These are phyloP conservation scores for Elephas maximus DNA, from an alignment of 2,113 vertebrate genomes.

Conservation along the genomic window DNA sequence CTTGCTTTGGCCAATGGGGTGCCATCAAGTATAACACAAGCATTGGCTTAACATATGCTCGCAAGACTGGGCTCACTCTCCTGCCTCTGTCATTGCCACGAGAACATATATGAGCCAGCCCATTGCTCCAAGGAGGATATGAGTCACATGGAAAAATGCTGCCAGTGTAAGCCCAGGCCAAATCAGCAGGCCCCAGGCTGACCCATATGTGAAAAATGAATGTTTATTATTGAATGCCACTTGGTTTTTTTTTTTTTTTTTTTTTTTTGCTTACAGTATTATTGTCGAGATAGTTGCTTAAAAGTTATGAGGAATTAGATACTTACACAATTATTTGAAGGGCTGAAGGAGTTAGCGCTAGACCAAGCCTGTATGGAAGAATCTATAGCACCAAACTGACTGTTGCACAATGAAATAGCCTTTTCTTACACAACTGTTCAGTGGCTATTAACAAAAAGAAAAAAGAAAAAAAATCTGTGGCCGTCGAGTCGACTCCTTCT, in stretches of 20 bases:
- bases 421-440: background rate
- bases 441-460: background rate
- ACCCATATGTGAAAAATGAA: background rate
- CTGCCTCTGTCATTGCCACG: background rate
- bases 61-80: background rate
- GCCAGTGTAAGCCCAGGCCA: background rate
- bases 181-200: background rate
- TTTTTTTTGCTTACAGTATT: background rate
- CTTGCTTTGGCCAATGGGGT: background rate
- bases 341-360: background rate
- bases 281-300: background rate
- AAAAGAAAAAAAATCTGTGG: too few relatives aligned
- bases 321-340: background rate
- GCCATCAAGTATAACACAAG: background rate
- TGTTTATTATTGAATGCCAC: background rate
- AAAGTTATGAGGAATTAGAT: background rate
- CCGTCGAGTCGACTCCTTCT: too few relatives aligned
- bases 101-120: background rate
- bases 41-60: background rate
- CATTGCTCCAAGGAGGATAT: background rate
- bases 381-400: background rate
- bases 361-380: background rate
- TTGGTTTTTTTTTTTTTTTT: background rate
- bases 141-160: background rate
- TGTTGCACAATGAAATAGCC: background rate